Evolutionary conservation across 2,888 invertebrate genomes (phyloP).

Genomic region (Pammene fasciana): DNA sequence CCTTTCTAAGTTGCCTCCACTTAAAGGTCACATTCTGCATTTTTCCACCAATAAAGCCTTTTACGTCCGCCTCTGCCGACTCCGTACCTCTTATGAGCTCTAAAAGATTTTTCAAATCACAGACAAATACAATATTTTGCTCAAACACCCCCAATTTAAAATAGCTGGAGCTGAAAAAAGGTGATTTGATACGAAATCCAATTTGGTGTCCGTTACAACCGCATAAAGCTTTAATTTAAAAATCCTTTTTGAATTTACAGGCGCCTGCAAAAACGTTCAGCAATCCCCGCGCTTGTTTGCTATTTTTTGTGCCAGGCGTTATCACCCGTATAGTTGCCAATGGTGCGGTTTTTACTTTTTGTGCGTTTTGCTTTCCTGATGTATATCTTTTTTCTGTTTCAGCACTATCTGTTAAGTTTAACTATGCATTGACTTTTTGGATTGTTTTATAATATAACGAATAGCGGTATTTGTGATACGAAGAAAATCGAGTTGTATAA

Average conservation of each 20-base stretch:
- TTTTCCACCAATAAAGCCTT: slow-evolving; percentile 8
- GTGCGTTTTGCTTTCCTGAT: slow-evolving; percentile 26
- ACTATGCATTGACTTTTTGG: slow-evolving; percentile 7
- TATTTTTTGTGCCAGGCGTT: slow-evolving; percentile 40
- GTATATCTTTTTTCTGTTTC: slow-evolving; percentile 30
- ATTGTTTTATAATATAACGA: not conserved
- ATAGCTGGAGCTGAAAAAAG: slow-evolving; percentile 10
- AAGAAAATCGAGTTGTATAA: not conserved
- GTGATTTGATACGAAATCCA: slow-evolving; percentile 35
- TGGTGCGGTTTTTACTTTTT: slow-evolving; percentile 31
- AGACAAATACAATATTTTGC: not conserved
- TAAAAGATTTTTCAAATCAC: slow-evolving; percentile 16
- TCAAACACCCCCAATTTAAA: slow-evolving; percentile 13
- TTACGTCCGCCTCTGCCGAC: not conserved
- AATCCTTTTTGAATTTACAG: slow-evolving; percentile 37
- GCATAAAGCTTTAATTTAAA: slow-evolving; percentile 41
- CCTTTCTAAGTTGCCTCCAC: slow-evolving; percentile 1
- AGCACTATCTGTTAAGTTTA: slow-evolving; percentile 21
- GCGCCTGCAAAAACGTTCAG: slow-evolving; percentile 33
- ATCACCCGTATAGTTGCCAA: slow-evolving; percentile 41
- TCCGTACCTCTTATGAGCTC: not conserved
- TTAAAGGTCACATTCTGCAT: slow-evolving; percentile 19
- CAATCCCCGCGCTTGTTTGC: slow-evolving; percentile 31
- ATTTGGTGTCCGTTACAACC: slow-evolving; percentile 35
- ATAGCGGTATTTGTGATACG: not conserved